Evolutionary conservation across 2,888 invertebrate genomes (phyloP).

Genomic region (Andrena haemorrhoa): DNA sequence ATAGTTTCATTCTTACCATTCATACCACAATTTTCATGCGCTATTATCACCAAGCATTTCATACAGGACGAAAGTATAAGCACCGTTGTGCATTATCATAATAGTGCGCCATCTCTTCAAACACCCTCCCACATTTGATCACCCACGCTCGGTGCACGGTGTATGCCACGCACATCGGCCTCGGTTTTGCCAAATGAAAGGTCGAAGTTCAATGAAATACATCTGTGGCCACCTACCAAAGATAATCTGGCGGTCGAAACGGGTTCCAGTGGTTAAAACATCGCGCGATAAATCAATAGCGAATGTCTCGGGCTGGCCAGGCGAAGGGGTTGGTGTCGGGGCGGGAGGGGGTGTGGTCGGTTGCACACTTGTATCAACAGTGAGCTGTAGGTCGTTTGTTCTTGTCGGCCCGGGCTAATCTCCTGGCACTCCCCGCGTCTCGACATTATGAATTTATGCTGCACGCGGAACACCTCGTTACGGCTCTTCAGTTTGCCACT

Average conservation of each 20-base stretch:
- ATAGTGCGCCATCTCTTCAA: too few relatives aligned
- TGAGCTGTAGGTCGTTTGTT: conserved; percentile 65
- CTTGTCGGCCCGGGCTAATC: conserved; percentile 69
- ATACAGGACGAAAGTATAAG: neutral
- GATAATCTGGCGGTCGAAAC: conserved; percentile 4
- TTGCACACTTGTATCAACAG: conserved; percentile 64
- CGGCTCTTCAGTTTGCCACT: conserved; percentile 18
- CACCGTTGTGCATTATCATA: too few relatives aligned
- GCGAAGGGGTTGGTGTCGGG: neutral
- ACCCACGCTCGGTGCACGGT: neutral
- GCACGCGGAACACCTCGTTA: conserved; percentile 55
- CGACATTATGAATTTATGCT: conserved; percentile 69
- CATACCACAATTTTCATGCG: too few relatives aligned
- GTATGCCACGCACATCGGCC: neutral
- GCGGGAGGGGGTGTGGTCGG: conserved; percentile 37
- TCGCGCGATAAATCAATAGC: conserved; percentile 66
- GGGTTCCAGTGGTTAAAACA: conserved; percentile 57
- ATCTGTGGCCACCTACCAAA: neutral
- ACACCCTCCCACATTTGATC: too few relatives aligned
- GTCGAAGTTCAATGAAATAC: conserved; percentile 18
- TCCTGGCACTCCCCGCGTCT: conserved; percentile 56
- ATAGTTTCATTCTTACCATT: too few relatives aligned
- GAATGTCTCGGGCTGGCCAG: conserved; percentile 49
- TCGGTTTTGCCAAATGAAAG: neutral
- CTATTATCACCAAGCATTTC: neutral